phyloP scores from a whole-genome alignment of 2,797 vertebrate genomes.

The Urophycis tenuis region DNA sequence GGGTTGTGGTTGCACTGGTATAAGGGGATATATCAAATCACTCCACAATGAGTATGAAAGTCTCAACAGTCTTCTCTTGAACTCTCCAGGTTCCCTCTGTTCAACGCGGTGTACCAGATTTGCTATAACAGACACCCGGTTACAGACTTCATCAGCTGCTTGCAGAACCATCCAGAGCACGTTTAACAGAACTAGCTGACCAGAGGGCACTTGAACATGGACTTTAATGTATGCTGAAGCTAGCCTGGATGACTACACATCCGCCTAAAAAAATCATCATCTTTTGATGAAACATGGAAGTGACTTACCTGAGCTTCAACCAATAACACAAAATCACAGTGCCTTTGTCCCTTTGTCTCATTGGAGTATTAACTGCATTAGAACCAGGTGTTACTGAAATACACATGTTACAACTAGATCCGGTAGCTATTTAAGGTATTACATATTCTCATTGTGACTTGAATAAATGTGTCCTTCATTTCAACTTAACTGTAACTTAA shows the following conservation, averaged over 20 bases:
- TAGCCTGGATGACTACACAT: slow-evolving; percentile 9
- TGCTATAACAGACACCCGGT: slow-evolving; percentile 85
- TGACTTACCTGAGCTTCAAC: slow-evolving; percentile 21
- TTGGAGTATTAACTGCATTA: not conserved
- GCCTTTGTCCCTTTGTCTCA: not conserved
- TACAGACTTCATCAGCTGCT: slow-evolving; percentile 81
- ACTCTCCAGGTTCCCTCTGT: slow-evolving; percentile 86
- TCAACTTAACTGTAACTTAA: slow-evolving; percentile 15
- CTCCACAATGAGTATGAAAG: not conserved
- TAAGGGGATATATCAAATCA: not conserved
- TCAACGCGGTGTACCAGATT: slow-evolving; percentile 86
- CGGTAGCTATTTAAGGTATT: not conserved
- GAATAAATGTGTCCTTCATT: not conserved
- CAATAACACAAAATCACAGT: not conserved
- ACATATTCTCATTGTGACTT: not conserved
- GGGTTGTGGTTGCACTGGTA: not conserved
- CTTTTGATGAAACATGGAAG: not conserved
- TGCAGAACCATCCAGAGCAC: slow-evolving; percentile 94
- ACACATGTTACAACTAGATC: not conserved
- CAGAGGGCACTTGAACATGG: slow-evolving; percentile 11
- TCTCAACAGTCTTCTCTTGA: not conserved
- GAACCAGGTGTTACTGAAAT: not conserved
- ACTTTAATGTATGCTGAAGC: slow-evolving; percentile 16
- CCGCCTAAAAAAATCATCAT: slow-evolving; percentile 4
- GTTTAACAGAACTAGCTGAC: slow-evolving; percentile 57